These are phyloP conservation scores for Phylloscopus trochiloides DNA, from an alignment of 2,113 vertebrate species.

Conservation along the genomic window DNA sequence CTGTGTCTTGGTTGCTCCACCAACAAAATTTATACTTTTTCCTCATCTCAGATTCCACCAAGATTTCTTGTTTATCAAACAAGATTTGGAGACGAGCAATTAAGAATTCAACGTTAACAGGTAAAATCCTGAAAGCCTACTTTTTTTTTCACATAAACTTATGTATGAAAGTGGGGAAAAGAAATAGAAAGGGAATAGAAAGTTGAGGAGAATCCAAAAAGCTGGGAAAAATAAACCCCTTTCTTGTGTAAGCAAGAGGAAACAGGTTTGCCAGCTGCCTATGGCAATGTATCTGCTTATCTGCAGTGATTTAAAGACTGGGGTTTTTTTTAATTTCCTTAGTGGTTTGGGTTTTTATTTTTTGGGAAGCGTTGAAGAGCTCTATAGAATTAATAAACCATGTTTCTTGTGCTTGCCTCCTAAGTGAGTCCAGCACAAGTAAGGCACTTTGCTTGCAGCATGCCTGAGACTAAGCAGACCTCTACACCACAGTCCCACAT, in stretches of 20 bases:
- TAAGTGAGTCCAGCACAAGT: neutral
- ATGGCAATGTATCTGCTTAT: neutral
- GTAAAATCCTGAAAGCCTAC: neutral
- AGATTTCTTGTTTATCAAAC: neutral
- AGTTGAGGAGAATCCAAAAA: neutral
- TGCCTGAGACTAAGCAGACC: neutral
- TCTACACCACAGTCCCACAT: neutral
- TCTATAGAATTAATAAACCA: neutral
- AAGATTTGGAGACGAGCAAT: neutral
- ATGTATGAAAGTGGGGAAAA: neutral
- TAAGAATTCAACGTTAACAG: neutral
- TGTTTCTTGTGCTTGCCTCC: neutral
- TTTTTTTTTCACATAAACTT: neutral
- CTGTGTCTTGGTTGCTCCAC: neutral
- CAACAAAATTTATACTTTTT: neutral
- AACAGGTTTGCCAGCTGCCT: neutral
- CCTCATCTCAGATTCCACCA: neutral
- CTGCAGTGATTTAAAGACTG: neutral
- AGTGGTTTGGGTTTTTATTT: neutral
- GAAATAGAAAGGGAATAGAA: neutral
- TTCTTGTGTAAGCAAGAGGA: neutral
- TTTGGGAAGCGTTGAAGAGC: neutral
- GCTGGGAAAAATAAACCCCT: neutral
- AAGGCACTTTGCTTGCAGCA: neutral
- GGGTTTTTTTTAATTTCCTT: accelerated